phyloP scores from a whole-genome alignment of 2,113 vertebrate species.

The Gymnogyps californianus region DNA sequence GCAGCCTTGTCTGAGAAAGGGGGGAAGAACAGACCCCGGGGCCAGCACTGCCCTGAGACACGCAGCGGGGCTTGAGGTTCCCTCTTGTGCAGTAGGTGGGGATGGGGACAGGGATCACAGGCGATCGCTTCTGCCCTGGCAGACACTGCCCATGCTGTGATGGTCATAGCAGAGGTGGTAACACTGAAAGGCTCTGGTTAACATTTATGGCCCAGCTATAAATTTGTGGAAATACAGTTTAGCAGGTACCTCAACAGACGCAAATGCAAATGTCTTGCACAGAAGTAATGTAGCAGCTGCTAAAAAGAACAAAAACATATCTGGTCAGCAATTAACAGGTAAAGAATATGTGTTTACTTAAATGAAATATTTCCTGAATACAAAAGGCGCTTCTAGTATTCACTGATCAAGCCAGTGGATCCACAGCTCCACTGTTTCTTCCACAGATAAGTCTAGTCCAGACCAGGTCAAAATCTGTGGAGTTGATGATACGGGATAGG shows the following conservation, averaged over 20 bases:
- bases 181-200: neutral
- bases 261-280: neutral
- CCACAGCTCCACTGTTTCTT: neutral
- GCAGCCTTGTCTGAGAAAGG: neutral
- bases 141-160: neutral
- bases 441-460: neutral
- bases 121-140: neutral
- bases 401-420: neutral
- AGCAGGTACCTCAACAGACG: neutral
- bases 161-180: neutral
- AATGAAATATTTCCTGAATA: neutral
- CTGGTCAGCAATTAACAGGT: neutral
- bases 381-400: neutral
- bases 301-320: neutral
- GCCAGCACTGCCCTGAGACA: neutral
- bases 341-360: neutral
- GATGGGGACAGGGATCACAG: neutral
- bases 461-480: neutral
- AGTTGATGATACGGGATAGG: neutral
- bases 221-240: neutral
- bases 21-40: neutral
- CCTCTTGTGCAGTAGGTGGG: no score
- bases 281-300: neutral
- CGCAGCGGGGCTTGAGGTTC: accelerated
- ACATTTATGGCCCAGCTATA: neutral